Conservation (phyloP, 2,888 invertebrate genomes). For the Conchocele bisecta region DNA sequence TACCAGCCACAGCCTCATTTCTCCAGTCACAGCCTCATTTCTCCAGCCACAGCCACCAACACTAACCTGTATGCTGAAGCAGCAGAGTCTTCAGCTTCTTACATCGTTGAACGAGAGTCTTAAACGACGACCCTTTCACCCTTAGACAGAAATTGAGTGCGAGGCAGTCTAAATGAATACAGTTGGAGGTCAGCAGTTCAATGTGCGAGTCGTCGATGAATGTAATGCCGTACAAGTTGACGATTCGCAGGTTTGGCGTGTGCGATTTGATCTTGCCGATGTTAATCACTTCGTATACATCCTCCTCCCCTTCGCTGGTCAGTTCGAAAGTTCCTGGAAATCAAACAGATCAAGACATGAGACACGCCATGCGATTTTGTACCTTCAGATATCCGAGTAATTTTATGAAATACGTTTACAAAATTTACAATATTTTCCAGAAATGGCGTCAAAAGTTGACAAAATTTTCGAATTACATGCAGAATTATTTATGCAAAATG, state of each 20-base stretch:
- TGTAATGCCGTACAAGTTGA: constrained; percentile 99
- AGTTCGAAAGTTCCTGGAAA: constrained; percentile 82
- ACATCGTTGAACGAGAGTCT: constrained; percentile 96
- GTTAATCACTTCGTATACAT: constrained; percentile 93
- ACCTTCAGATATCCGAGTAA: too few species aligned
- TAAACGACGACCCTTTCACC: constrained; percentile 97
- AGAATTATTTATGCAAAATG: too few species aligned
- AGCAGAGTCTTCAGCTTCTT: constrained; percentile 94
- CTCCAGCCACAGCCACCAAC: too few species aligned
- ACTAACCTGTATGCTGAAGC: constrained; percentile 99
- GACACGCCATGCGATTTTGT: too few species aligned
- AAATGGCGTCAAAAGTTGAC: too few species aligned
- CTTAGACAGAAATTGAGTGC: constrained; percentile 99
- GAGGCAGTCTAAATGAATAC: constrained; percentile 97
- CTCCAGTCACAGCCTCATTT: too few species aligned
- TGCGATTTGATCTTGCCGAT: constrained; percentile 99
- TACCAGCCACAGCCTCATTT: too few species aligned
- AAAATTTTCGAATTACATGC: too few species aligned
- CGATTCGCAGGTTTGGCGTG: constrained; percentile 97
- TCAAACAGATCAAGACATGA: not conserved
- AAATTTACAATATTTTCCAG: too few species aligned
- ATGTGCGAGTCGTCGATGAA: constrained; percentile 99
- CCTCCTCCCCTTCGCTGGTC: constrained; percentile 96
- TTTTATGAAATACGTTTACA: too few species aligned
- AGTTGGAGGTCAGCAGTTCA: constrained; percentile 94